Base-by-base conservation (phyloP, 2,888 invertebrate genomes). In the Scaptomyza polygonia region DNA sequence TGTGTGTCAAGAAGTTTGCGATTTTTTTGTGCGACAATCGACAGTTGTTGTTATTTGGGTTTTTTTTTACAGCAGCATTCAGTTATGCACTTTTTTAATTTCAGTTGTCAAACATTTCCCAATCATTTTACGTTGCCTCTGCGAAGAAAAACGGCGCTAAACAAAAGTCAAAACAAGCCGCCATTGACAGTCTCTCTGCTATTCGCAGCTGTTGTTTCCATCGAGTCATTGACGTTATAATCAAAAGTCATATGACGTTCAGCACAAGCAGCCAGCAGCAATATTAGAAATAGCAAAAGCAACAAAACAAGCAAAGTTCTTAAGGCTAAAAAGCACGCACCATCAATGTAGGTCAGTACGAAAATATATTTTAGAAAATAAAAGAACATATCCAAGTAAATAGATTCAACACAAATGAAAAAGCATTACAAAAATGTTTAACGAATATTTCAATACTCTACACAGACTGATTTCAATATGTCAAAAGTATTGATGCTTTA, bases 291-390 rank as follows among this genome's bases (percentile, higher is more conserved):
- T 48, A 39, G 53, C 63, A 47, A 48, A 18, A 43, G 34, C 56
- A 45, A 34, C 67, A 21, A 49, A 27, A 49, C 47, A 62, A 39
- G 30, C 49, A 49, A 58, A 54, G 52, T 54, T 74, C 62, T 74
- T 47, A 61, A 55, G 67, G 42, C 68, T 55, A 62, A 62, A 49
- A 52, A 56, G 70, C 58, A 57, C 51, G 52, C 73, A 51, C 58
- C 72, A 69, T 39, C 80, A 70, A 84, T 86, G 84, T 84, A 86
- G 84, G 86, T 84, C 86, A 84, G 79, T 73, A 79, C 75, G 61
- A 86, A 86, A 84, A 84, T 84, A 84, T 73, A 83, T 56, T 74
- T 52, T 34, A 57, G 63, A 77, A 43, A 64, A 39, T 9, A 39
- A 16, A 16, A 8, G 14, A n/a, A 66, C 47, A 54, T 65, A 72